Conservation (phyloP, 2,113 vertebrate species). For the Clarias batrachus region DNA sequence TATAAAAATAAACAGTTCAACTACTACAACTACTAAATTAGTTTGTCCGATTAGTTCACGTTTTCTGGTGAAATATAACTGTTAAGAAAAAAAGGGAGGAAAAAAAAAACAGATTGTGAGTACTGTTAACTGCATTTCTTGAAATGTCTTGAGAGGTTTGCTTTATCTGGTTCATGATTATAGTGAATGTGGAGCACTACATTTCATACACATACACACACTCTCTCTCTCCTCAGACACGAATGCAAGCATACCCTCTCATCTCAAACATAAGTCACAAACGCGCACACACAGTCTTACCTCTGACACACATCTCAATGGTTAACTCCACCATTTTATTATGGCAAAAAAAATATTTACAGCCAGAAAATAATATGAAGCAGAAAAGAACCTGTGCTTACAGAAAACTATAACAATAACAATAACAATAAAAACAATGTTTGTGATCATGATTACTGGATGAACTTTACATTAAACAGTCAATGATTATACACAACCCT, state of each 20-base stretch:
- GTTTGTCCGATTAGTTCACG: neutral
- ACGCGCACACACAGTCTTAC: too few species aligned
- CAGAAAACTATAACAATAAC: neutral
- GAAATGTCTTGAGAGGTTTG: too few species aligned
- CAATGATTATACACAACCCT: neutral
- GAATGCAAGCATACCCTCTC: too few species aligned
- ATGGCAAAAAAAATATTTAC: slow-evolving; percentile 25
- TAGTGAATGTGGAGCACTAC: too few species aligned
- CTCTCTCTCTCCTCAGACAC: too few species aligned
- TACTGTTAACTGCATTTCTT: neutral
- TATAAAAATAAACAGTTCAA: neutral
- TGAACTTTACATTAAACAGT: slow-evolving; percentile 11
- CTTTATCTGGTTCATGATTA: too few species aligned
- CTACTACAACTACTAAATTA: neutral
- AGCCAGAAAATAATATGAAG: neutral
- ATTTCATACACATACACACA: too few species aligned
- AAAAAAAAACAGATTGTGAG: neutral
- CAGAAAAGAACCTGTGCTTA: neutral
- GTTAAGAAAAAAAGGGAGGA: neutral
- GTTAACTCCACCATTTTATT: slow-evolving; percentile 29
- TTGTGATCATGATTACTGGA: neutral
- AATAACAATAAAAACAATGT: neutral
- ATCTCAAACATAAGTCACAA: too few species aligned
- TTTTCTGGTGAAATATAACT: neutral
- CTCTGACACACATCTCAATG: neutral